Evolutionary conservation across 2,113 vertebrate genomes (phyloP).

Genomic region (Tauraco erythrolophus): DNA sequence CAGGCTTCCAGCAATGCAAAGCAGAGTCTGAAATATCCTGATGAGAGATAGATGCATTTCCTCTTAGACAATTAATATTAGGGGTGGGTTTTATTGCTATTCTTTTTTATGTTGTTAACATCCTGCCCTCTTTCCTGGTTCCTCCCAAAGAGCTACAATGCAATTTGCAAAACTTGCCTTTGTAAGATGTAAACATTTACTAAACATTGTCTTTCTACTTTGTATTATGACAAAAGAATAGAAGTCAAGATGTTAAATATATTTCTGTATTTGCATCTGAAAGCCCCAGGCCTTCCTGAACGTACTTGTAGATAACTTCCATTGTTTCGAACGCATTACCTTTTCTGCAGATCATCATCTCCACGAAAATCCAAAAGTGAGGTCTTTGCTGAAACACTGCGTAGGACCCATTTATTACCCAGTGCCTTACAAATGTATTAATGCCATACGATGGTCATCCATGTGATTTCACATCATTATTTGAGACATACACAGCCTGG

Average conservation of each 20-base stretch:
- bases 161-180: conserved; percentile 58
- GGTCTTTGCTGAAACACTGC: not conserved
- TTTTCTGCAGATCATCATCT: conserved; percentile 19
- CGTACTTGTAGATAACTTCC: conserved; percentile 36
- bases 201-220: conserved; percentile 70
- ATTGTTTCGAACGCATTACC: conserved; percentile 1
- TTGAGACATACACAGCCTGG: not conserved
- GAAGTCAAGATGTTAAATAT: conserved; percentile 65
- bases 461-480: not conserved
- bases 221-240: conserved; percentile 64
- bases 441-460: not conserved
- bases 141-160: conserved; percentile 65
- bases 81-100: conserved; percentile 70
- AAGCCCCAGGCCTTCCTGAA: conserved; percentile 64
- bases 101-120: conserved; percentile 72
- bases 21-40: conserved; percentile 62
- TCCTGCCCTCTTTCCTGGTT: conserved; percentile 71
- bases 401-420: not conserved
- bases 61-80: conserved; percentile 73
- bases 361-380: not conserved
- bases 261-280: conserved; percentile 62
- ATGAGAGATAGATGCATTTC: conserved; percentile 74
- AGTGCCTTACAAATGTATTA: not conserved
- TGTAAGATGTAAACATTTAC: conserved; percentile 65
- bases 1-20: conserved; percentile 70